phyloP scores from a whole-genome alignment of 2,113 vertebrate species.

The Xiphophorus couchianus region DNA sequence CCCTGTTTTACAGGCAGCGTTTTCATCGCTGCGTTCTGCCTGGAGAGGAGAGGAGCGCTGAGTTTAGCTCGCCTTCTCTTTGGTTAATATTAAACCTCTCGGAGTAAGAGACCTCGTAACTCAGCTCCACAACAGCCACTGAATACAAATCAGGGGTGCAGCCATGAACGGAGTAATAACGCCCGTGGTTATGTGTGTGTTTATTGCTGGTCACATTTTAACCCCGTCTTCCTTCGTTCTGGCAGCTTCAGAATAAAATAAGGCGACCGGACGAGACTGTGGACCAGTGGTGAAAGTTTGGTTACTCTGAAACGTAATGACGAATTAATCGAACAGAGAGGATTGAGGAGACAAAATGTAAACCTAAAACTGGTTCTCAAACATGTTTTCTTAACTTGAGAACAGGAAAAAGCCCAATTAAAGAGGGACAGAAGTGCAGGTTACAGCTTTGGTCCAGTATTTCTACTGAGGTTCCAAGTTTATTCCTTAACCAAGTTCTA shows the following conservation, averaged over 20 bases:
- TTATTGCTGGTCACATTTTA: slow-evolving; percentile 65
- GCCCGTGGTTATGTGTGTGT: slow-evolving; percentile 20
- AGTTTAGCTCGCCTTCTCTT: not conserved
- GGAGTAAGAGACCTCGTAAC: slow-evolving; percentile 50
- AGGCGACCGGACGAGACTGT: not conserved
- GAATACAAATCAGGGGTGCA: slow-evolving; percentile 65
- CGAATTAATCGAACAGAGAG: no score
- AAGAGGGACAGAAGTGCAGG: no score
- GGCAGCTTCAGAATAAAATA: slow-evolving; percentile 39
- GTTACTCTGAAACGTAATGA: no score
- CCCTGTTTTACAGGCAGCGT: not conserved
- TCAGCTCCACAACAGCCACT: slow-evolving; percentile 44
- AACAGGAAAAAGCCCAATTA: no score
- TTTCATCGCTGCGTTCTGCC: slow-evolving; percentile 10
- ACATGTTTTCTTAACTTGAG: no score
- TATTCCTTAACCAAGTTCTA: no score
- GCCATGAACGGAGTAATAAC: slow-evolving; percentile 42
- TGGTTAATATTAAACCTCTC: slow-evolving; percentile 53
- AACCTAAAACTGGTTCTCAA: no score
- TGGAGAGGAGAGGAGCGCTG: not conserved
- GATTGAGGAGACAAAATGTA: no score
- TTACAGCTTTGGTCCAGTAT: no score
- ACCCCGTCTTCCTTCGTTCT: slow-evolving; percentile 47
- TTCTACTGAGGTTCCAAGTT: no score
- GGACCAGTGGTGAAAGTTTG: not conserved